A percentile compares a stretch with the other conserved stretches of the same genome.
Evolutionary conservation across 1,140 invertebrate genomes (phyloP).

Genomic region (Sinonovacula constricta): DNA sequence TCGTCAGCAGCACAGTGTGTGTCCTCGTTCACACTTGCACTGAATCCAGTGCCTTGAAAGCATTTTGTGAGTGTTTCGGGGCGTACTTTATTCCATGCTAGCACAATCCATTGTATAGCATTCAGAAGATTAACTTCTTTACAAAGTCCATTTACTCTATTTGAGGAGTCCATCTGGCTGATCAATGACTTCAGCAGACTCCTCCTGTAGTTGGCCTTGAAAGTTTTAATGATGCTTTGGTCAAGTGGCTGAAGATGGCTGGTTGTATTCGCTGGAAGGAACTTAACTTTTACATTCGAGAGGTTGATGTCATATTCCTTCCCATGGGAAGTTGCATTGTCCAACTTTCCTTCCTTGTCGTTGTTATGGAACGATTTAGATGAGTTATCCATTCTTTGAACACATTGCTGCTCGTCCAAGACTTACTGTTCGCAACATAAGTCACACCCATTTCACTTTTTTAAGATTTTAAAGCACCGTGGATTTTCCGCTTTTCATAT

Average conservation of each 20-base stretch:
- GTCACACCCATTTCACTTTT: constrained; percentile 42
- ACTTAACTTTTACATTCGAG: constrained; percentile 74
- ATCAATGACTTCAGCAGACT: constrained; percentile 18
- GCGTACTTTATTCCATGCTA: constrained; percentile 20
- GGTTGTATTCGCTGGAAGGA: no score
- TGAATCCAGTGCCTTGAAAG: no score
- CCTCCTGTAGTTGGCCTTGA: constrained; percentile 52
- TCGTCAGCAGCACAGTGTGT: no score
- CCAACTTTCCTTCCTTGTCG: constrained; percentile 46
- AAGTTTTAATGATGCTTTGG: constrained; percentile 59
- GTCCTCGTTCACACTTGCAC: no score
- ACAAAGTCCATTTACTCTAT: constrained; percentile 7
- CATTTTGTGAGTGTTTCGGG: no score
- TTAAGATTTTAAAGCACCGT: constrained; percentile 57
- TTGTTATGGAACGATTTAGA: constrained; percentile 55
- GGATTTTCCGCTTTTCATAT: constrained; percentile 57
- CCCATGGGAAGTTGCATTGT: constrained; percentile 63
- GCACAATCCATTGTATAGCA: no score
- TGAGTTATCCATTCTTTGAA: constrained; percentile 67
- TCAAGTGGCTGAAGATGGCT: no score
- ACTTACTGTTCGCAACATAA: no score
- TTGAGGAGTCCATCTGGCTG: constrained; percentile 12
- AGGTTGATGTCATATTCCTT: constrained; percentile 47
- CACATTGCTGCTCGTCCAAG: constrained; percentile 60
- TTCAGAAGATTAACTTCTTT: constrained; percentile 19